phyloP scores from a whole-genome alignment of 2,797 vertebrate species.

The Epinephelus awoara region DNA sequence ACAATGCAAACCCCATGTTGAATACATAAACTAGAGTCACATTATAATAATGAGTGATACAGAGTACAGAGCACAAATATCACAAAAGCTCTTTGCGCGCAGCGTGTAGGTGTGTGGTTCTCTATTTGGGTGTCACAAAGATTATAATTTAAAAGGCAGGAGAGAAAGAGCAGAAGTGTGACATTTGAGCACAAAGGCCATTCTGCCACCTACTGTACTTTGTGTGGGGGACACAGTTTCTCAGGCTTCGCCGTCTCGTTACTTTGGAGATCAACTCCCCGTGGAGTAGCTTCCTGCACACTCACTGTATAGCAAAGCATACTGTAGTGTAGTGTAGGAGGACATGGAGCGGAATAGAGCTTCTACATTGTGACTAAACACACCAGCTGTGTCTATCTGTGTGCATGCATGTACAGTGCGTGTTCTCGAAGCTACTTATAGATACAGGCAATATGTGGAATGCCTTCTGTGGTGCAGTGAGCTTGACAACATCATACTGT shows the following conservation, averaged over 20 bases:
- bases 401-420: background rate
- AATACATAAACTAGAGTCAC: background rate
- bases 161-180: slow-evolving; percentile 52
- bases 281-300: slow-evolving; percentile 44
- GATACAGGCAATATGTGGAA: slow-evolving; percentile 9
- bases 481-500: background rate
- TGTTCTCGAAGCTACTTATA: background rate
- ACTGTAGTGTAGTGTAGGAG: slow-evolving; percentile 30
- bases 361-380: slow-evolving; percentile 23
- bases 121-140: slow-evolving; percentile 44
- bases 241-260: slow-evolving; percentile 38
- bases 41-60: slow-evolving; percentile 20
- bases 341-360: slow-evolving; percentile 2
- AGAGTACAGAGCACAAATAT: slow-evolving; percentile 10
- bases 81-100: slow-evolving; percentile 46
- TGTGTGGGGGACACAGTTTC: slow-evolving; percentile 49
- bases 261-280: slow-evolving; percentile 57
- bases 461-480: background rate
- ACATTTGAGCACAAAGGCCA: slow-evolving; percentile 71
- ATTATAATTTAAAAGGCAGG: slow-evolving; percentile 63
- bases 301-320: slow-evolving; percentile 11
- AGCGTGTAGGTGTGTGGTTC: slow-evolving; percentile 52
- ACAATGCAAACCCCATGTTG: background rate
- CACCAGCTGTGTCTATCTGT: slow-evolving; percentile 17
- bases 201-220: slow-evolving; percentile 45